Evolutionary conservation across 2,888 invertebrate genomes (phyloP), one percentile per base, ranked within the genome.

Genomic region (Alviniconcha strummeri): DNA sequence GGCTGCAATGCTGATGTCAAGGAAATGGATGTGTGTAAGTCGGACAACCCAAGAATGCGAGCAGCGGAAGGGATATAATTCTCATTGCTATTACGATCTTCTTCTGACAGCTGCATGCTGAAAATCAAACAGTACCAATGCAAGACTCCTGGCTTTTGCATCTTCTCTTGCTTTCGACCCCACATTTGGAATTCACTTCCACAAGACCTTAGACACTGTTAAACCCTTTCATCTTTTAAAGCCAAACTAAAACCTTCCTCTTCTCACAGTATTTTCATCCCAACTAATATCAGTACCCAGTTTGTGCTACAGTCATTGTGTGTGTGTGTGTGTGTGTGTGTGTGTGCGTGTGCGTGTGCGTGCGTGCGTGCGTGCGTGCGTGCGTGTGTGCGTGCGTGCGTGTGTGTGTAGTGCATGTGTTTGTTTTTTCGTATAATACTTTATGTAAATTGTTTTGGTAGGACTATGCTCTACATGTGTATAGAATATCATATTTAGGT

Each of bases 291-390:
- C 17, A 69, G n/a, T 7, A 7, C 15, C 7, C 17, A n/a, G 69
- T 17, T 9, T 71, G 19, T n/a, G 74, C 36, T 36, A 15, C 52
- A 9, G 74, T 74, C 52, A 52, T 36, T 36, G 52, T 74, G 74
- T 74, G 74, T 77, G 77, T 77, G 77, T 77, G 77, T 77, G 77
- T 77, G 56, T 77, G 77, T 77, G 77, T 77, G 77, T 77, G 56
- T 77, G 77, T 36, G 52, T 74, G 74, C 52, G 74, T 77, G 77
- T 77, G 77, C 56, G 77, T 77, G 77, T 77, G 56, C 56, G 77
- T 77, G 77, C 56, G 77, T 77, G 56, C n/a, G 55, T 55, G 76
- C 55, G 52, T 74, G 74, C 52, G 74, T 77, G 77, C 56, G 77
- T 77, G 77, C 56, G 77, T 77, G 56, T 77, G 77, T 77, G 77